Conservation (phyloP, 2,888 invertebrate species). For the Crematogaster levior region DNA sequence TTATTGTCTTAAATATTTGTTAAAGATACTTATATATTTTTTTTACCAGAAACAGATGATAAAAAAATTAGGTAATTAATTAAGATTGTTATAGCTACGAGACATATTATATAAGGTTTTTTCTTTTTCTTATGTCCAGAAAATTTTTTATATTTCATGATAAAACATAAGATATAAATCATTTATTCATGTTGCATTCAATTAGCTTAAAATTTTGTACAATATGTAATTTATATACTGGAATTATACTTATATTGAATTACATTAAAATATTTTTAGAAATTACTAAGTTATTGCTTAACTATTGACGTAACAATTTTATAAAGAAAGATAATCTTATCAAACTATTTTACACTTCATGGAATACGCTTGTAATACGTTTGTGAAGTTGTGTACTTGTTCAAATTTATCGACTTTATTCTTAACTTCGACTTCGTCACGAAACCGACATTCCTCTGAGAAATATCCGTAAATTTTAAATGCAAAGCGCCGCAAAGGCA, state of each 20-base stretch:
- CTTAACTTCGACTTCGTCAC: slow-evolving; percentile 23
- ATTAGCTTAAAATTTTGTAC: background rate
- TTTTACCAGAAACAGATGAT: no score
- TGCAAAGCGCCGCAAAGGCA: slow-evolving; percentile 32
- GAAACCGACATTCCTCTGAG: slow-evolving; percentile 6
- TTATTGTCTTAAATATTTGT: background rate
- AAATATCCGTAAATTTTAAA: slow-evolving; percentile 37
- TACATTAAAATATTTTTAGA: background rate
- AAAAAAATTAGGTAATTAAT: background rate
- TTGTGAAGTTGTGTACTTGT: background rate
- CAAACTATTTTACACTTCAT: slow-evolving; percentile 23
- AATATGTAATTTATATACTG: background rate
- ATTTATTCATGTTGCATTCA: background rate
- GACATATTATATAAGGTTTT: background rate
- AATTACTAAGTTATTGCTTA: background rate
- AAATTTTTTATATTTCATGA: background rate
- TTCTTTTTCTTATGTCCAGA: background rate
- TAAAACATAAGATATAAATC: background rate
- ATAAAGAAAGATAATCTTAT: background rate
- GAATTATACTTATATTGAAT: background rate
- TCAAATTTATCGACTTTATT: slow-evolving; percentile 40
- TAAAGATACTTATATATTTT: background rate
- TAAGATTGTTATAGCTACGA: background rate
- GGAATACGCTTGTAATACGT: background rate
- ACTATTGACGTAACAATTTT: background rate